These are phyloP conservation scores for Amphipoea oculea DNA, from an alignment of 2,888 invertebrate genomes.

Conservation along the genomic window DNA sequence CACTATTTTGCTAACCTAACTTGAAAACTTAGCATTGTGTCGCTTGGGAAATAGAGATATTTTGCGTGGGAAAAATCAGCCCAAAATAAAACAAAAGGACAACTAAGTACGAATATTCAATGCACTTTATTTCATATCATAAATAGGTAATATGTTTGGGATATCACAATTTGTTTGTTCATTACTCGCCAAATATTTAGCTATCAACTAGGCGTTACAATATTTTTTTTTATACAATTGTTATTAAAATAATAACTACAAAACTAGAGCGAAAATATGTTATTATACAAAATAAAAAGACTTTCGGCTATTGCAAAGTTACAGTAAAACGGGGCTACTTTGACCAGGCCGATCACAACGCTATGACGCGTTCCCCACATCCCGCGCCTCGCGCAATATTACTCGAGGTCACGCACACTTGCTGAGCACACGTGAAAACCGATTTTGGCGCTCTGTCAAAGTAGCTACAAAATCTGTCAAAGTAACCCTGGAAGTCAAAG, in stretches of 20 bases:
- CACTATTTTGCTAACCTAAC: background rate
- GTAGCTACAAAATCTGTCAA: no score
- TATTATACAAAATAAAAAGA: conserved; percentile 19
- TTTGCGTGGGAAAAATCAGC: background rate
- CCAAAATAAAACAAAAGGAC: conserved; percentile 15
- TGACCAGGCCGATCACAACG: no score
- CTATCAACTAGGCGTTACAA: conserved; percentile 52
- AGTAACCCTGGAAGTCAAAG: no score
- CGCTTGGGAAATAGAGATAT: background rate
- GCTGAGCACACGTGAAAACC: no score
- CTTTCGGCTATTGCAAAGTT: background rate
- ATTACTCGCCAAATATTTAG: conserved; percentile 72
- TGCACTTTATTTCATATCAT: conserved; percentile 79
- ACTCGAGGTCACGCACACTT: no score
- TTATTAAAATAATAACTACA: conserved; percentile 21
- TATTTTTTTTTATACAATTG: conserved; percentile 39
- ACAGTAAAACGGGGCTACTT: no score
- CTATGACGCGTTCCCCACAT: no score
- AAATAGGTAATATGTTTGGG: conserved; percentile 83
- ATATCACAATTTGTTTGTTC: conserved; percentile 85
- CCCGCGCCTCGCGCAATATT: no score
- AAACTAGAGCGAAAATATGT: conserved; percentile 18
- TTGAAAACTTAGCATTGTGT: background rate
- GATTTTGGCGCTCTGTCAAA: no score
- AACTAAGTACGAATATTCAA: conserved; percentile 64